These are phyloP conservation scores for Heliconius charithonia DNA, from an alignment of 2,888 invertebrate genomes.

Conservation along the genomic window DNA sequence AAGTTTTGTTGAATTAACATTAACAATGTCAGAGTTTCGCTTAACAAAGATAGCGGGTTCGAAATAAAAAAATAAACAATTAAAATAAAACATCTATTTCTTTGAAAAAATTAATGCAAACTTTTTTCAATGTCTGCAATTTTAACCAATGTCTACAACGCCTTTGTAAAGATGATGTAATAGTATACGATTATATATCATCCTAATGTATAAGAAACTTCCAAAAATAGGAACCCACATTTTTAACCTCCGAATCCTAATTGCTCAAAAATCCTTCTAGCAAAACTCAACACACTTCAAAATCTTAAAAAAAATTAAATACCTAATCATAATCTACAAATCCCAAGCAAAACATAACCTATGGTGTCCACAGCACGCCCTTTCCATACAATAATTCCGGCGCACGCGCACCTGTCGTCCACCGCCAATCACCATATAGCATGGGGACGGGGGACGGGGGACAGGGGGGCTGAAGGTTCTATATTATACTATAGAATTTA, in stretches of 20 bases:
- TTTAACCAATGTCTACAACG: too few species aligned
- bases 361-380: constrained; percentile 21
- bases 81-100: too few species aligned
- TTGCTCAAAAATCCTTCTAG: too few species aligned
- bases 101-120: too few species aligned
- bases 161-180: too few species aligned
- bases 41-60: background rate
- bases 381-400: constrained; percentile 30
- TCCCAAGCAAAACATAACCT: constrained; percentile 1
- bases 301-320: background rate
- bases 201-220: too few species aligned
- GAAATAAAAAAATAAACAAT: background rate
- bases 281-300: background rate
- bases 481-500: constrained; percentile 19
- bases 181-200: too few species aligned
- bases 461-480: background rate
- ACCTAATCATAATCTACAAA: background rate
- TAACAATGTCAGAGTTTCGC: background rate
- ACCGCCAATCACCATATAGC: constrained; percentile 25
- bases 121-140: too few species aligned
- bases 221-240: too few species aligned
- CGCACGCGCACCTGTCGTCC: constrained; percentile 34
- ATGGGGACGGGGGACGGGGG: background rate
- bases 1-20: background rate
- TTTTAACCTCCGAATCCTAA: too few species aligned